Evolutionary conservation across 1,140 invertebrate genomes (phyloP).

Genomic region (Hylaeus anthracinus): DNA sequence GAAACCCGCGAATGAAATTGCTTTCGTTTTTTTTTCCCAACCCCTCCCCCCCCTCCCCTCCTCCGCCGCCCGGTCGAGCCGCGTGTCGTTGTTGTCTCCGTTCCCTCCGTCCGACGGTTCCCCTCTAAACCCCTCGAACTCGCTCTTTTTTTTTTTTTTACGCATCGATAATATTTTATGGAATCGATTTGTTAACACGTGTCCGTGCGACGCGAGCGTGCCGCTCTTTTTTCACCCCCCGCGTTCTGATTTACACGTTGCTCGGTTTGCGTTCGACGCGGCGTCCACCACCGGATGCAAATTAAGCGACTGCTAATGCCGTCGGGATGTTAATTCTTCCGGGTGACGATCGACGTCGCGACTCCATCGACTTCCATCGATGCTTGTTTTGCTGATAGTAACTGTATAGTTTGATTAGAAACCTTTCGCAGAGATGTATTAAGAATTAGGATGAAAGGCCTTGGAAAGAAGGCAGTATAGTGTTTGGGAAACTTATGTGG

Average conservation of each 20-base stretch:
- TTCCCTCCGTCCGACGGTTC: neutral
- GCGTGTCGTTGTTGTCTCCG: slow-evolving; percentile 23
- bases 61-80: neutral
- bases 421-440: no score
- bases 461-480: no score
- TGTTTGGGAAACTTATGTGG: no score
- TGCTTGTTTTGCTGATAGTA: no score
- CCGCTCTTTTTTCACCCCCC: slow-evolving; percentile 32
- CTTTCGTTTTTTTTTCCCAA: slow-evolving; percentile 46
- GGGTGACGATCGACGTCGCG: neutral
- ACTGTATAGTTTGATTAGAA: no score
- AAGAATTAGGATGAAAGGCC: no score
- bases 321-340: neutral
- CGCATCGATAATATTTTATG: slow-evolving; percentile 56
- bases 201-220: slow-evolving; percentile 15
- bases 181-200: slow-evolving; percentile 62
- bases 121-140: slow-evolving; percentile 5
- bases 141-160: slow-evolving; percentile 32
- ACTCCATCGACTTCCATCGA: no score
- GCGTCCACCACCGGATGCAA: neutral
- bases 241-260: slow-evolving; percentile 9
- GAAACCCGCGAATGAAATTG: slow-evolving; percentile 60
- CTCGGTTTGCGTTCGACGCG: neutral
- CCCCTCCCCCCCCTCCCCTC: no score
- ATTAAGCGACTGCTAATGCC: neutral